phyloP scores from a whole-genome alignment of 2,888 invertebrate genomes.

The Drosophila merina region DNA sequence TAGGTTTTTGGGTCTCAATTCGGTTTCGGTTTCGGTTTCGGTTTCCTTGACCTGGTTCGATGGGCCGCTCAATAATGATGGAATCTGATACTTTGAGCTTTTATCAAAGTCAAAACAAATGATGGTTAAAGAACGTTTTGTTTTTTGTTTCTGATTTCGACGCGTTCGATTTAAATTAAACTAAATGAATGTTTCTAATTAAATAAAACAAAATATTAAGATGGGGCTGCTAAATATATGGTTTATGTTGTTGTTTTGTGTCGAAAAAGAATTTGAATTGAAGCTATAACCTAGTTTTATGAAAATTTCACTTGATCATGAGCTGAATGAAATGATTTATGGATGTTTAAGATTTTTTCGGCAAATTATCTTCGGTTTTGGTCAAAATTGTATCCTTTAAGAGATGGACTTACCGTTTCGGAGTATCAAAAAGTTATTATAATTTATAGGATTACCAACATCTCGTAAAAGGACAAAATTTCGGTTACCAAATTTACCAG shows the following conservation, averaged over 20 bases:
- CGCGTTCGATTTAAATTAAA: slow-evolving; percentile 23
- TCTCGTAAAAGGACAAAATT: slow-evolving; percentile 65
- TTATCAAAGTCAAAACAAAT: slow-evolving; percentile 20
- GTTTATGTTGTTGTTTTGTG: slow-evolving; percentile 53
- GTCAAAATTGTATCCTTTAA: slow-evolving; percentile 62
- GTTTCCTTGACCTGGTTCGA: slow-evolving; percentile 70
- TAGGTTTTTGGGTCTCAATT: slow-evolving; percentile 37
- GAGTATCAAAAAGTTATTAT: not conserved
- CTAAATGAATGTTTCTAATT: slow-evolving; percentile 46
- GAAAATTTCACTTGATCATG: slow-evolving; percentile 37
- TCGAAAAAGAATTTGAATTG: slow-evolving; percentile 11
- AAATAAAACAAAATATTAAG: slow-evolving; percentile 43
- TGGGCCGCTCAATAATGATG: slow-evolving; percentile 85
- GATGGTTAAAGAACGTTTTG: slow-evolving; percentile 12
- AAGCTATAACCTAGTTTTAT: slow-evolving; percentile 7
- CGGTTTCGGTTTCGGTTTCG: slow-evolving; percentile 49
- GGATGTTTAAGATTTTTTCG: slow-evolving; percentile 31
- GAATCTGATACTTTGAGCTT: slow-evolving; percentile 82
- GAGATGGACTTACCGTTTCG: slow-evolving; percentile 54
- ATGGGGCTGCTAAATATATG: slow-evolving; percentile 49
- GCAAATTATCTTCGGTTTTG: not conserved
- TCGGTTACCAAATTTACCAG: slow-evolving; percentile 2
- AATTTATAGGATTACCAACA: not conserved
- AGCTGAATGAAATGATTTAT: slow-evolving; percentile 48
- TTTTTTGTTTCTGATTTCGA: slow-evolving; percentile 16